A percentile compares a stretch with the other conserved stretches of the same genome.
Evolutionary conservation across 2,888 invertebrate species (phyloP).

Genomic region (Zaprionus lineosus): DNA sequence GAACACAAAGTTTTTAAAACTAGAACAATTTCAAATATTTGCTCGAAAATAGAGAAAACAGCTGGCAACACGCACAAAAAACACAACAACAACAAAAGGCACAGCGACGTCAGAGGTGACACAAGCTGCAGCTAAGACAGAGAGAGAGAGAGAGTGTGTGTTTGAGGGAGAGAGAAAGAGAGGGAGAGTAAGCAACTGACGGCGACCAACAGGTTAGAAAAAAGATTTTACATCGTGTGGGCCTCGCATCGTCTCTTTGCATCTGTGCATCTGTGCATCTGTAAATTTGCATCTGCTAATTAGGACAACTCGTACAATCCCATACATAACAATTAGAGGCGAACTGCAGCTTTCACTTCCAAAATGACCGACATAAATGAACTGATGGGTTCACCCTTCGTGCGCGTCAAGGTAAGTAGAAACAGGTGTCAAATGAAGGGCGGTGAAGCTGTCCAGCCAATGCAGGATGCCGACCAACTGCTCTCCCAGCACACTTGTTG

Average conservation of each 20-base stretch:
- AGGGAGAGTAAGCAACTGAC: too few relatives aligned
- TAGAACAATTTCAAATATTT: constrained; percentile 64
- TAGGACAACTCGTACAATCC: too few relatives aligned
- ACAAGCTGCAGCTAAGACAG: constrained; percentile 7
- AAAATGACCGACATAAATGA: constrained; percentile 82
- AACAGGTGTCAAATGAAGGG: background rate
- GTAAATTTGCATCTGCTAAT: constrained; percentile 20
- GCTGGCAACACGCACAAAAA: constrained; percentile 34
- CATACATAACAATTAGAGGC: constrained; percentile 8
- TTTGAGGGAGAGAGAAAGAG: too few relatives aligned
- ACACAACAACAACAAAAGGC: background rate
- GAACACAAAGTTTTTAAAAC: constrained; percentile 31
- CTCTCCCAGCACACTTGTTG: constrained; percentile 30
- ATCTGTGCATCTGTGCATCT: too few relatives aligned
- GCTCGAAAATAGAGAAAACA: constrained; percentile 61
- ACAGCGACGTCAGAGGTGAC: constrained; percentile 11
- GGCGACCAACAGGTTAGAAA: constrained; percentile 39
- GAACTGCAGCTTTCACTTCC: background rate
- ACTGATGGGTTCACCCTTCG: constrained; percentile 80
- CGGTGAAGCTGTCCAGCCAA: too few relatives aligned
- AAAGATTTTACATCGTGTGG: constrained; percentile 16
- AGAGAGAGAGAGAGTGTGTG: too few relatives aligned
- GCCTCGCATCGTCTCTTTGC: constrained; percentile 33
- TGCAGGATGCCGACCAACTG: background rate
- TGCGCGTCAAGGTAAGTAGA: constrained; percentile 81